phyloP scores from a whole-genome alignment of 2,113 vertebrate species.

The Gnathonemus longibarbis region DNA sequence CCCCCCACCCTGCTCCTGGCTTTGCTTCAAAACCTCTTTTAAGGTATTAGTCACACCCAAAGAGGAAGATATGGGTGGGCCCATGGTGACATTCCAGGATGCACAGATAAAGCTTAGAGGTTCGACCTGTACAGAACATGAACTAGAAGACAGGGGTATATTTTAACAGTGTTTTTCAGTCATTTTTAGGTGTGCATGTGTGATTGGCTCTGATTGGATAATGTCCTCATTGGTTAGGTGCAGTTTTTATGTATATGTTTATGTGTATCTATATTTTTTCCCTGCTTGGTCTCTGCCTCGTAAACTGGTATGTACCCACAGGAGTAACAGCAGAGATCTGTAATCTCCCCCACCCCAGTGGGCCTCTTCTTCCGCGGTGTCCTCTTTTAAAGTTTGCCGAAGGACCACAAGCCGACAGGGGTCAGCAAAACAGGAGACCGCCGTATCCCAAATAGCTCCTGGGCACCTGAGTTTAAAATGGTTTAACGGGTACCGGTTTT shows the following conservation, averaged over 20 bases:
- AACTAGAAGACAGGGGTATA: background rate
- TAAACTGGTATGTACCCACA: background rate
- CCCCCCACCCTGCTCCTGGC: background rate
- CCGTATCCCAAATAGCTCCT: background rate
- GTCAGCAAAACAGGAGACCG: background rate
- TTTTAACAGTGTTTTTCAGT: background rate
- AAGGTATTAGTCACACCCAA: background rate
- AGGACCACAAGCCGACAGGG: background rate
- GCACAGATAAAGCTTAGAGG: background rate
- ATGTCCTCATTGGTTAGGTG: background rate
- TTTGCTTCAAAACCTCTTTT: background rate
- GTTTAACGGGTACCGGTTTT: background rate
- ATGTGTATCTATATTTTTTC: background rate
- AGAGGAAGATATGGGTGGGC: background rate
- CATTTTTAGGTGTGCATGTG: background rate
- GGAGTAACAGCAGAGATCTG: background rate
- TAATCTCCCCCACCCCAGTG: background rate
- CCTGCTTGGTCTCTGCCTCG: background rate
- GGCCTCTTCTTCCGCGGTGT: background rate
- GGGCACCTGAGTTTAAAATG: background rate
- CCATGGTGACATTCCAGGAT: background rate
- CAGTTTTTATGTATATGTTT: background rate
- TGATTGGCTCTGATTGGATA: background rate
- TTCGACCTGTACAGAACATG: background rate
- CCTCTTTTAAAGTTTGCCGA: background rate